Base-by-base conservation (phyloP, 2,888 invertebrate species). In the Schizotus pectinicornis region DNA sequence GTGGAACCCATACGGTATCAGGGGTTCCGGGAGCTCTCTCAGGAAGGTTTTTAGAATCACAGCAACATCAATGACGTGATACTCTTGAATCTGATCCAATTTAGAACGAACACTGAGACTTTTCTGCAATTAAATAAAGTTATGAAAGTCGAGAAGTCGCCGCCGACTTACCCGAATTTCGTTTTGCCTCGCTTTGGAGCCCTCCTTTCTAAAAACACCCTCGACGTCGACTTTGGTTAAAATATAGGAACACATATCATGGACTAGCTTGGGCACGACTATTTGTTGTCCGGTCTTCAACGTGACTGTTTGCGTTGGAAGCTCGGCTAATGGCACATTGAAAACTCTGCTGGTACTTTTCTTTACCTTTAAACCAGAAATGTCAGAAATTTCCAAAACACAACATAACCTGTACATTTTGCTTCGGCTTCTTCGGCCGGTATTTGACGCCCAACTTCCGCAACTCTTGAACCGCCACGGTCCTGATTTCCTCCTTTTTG, bases 151-250 rank as follows among this genome's bases (percentile, higher is more conserved):
- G 8, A 14, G 3, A 12, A 7, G 37, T 6, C 7, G 53, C 42
- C 48, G 33, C 39, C 51, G 65, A 56, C 78, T 73, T 76, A 91
- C 90, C 81, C 89, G 89, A 13, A 95, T 86, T 77, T 93, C 92
- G 73, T 88, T 90, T 78, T 94, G 93, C 60, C 94, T 84, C 34
- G 86, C 83, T 68, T 91, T 86, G 1, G 94, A 92, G 8, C 95
- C 95, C 43, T 93, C 92, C 81, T 94, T 95, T 6, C 95, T 84
- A 77, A 95, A 95, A 43, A 95, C 80, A 0, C 95, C 95, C 76
- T 95, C 95, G 12, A 88, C 86, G 52, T 86, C 84, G 30, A 89
- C 84, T 78, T 89, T 85, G 39, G 85, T 81, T 62, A 88, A 81
- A 47, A 93, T 84, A 69, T 86, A 87, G 49, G 86, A 82, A 68